A percentile compares a stretch with the other conserved stretches of the same genome.
Evolutionary conservation across 2,113 vertebrate species (phyloP).

Genomic region (Chaenogobius annularis): DNA sequence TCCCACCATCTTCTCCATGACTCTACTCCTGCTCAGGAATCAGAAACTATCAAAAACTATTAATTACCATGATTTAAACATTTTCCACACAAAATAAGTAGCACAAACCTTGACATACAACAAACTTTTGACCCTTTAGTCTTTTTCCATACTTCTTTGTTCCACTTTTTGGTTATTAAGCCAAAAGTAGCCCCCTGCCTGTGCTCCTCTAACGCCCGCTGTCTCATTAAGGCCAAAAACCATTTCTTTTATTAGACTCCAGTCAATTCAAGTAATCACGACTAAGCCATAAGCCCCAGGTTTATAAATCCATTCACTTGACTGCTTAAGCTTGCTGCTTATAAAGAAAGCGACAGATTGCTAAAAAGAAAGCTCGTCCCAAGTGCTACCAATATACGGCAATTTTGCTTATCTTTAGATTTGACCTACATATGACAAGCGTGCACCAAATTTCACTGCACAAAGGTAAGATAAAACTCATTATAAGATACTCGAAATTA

Average conservation of each 20-base stretch:
- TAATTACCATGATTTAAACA: too few species aligned
- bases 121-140: neutral
- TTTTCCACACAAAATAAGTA: neutral
- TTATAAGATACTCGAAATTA: constrained; percentile 5
- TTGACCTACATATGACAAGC: constrained; percentile 17
- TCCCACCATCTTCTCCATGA: too few species aligned
- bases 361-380: constrained; percentile 28
- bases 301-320: constrained; percentile 73
- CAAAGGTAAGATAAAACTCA: neutral
- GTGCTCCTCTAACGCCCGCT: constrained; percentile 19
- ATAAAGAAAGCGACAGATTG: constrained; percentile 53
- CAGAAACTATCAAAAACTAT: too few species aligned
- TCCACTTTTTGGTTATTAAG: constrained; percentile 5
- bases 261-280: constrained; percentile 74
- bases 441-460: constrained; percentile 2
- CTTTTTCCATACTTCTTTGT: neutral
- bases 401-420: constrained; percentile 21
- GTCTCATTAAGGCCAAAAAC: constrained; percentile 59
- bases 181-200: constrained; percentile 5
- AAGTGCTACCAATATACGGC: constrained; percentile 18
- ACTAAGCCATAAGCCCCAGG: constrained; percentile 66
- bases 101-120: neutral
- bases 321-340: constrained; percentile 64
- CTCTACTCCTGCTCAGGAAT: too few species aligned
- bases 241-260: constrained; percentile 68